These are phyloP conservation scores for Periparus ater DNA, from an alignment of 2,797 vertebrate genomes.

Conservation along the genomic window DNA sequence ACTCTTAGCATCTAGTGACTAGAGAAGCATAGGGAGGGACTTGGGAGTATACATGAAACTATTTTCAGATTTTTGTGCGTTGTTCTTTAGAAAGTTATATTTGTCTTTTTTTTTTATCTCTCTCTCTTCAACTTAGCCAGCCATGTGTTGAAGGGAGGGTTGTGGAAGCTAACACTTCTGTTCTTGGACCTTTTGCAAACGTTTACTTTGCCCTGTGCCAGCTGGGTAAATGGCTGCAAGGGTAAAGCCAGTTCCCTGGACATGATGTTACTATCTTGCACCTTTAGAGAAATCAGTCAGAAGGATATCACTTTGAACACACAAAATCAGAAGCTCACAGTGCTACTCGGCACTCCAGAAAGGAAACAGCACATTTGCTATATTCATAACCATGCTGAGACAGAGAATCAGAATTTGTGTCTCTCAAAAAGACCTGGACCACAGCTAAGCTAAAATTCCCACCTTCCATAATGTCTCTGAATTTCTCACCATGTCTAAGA, in stretches of 20 bases:
- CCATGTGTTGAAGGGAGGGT: neutral
- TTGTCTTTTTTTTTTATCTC: neutral
- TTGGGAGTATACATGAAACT: neutral
- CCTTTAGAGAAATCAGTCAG: slow-evolving; percentile 29
- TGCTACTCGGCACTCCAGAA: neutral
- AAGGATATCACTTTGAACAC: neutral
- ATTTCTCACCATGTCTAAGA: neutral
- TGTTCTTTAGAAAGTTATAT: neutral
- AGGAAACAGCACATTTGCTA: neutral
- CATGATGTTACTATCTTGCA: neutral
- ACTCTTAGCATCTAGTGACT: neutral
- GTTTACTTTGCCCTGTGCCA: neutral
- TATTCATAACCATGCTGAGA: slow-evolving; percentile 11
- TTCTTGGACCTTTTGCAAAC: neutral
- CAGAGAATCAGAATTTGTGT: neutral
- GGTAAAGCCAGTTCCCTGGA: neutral
- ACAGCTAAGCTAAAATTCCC: neutral
- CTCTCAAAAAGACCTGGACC: neutral
- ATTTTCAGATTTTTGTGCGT: neutral
- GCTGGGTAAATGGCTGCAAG: neutral
- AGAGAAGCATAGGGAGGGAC: neutral
- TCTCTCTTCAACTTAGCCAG: neutral
- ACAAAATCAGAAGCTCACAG: neutral
- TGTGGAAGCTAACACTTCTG: neutral
- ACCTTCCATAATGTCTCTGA: neutral